These are phyloP conservation scores for Sarcophaga variegata DNA, from an alignment of 2,888 invertebrate genomes.

Conservation along the genomic window DNA sequence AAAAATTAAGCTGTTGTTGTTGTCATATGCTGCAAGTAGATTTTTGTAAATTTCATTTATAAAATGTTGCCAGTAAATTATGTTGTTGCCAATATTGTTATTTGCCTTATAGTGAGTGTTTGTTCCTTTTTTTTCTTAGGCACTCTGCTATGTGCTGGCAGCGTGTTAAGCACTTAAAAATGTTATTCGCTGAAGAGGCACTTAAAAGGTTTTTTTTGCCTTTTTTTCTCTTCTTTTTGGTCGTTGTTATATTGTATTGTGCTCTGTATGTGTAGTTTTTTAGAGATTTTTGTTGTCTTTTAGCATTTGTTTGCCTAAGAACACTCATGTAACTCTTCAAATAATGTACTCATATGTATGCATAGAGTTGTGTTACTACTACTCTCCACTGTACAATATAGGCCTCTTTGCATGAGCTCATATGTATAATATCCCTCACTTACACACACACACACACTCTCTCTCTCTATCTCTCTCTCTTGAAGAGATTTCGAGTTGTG, in stretches of 20 bases:
- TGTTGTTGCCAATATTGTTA: constrained; percentile 55
- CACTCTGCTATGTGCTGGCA: constrained; percentile 22
- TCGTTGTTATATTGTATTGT: constrained; percentile 42
- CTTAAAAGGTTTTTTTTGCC: constrained; percentile 56
- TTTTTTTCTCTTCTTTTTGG: neutral
- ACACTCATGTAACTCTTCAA: constrained; percentile 60
- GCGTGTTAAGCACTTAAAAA: constrained; percentile 68
- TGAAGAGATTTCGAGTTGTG: neutral
- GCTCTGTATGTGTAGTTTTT: constrained; percentile 12
- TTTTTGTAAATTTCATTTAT: constrained; percentile 61
- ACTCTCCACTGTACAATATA: neutral
- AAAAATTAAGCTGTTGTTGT: constrained; percentile 51
- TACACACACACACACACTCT: constrained; percentile 9
- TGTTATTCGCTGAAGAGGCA: constrained; percentile 66
- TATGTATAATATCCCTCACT: constrained; percentile 29
- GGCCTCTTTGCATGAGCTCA: neutral
- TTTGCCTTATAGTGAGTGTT: constrained; percentile 20
- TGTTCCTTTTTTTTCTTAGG: neutral
- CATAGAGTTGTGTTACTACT: neutral
- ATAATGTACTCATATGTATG: constrained; percentile 44
- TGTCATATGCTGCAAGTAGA: constrained; percentile 9
- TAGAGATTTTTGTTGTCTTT: constrained; percentile 54
- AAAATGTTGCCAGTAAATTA: constrained; percentile 42
- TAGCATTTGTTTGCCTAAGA: constrained; percentile 59
- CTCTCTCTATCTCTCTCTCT: neutral